phyloP scores from a whole-genome alignment of 2,797 vertebrate genomes.

The Vespertilio murinus region DNA sequence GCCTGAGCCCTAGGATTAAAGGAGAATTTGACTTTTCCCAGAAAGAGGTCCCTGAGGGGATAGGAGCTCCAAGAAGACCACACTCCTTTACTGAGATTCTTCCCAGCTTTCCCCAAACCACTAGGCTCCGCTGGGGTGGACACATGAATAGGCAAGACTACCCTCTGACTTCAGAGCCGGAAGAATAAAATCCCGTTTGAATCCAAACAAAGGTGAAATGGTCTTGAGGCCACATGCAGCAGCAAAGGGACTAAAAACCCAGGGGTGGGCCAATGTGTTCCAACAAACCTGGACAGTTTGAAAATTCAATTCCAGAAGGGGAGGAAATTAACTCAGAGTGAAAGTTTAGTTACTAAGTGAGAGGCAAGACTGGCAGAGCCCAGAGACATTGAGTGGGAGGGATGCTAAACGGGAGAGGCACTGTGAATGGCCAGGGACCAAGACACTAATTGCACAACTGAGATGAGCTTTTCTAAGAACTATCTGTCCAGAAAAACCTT shows the following conservation, averaged over 20 bases:
- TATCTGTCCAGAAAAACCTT: not conserved
- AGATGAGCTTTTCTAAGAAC: not conserved
- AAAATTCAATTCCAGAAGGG: not conserved
- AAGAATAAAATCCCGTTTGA: not conserved
- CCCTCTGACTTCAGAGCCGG: not conserved
- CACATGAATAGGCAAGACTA: not conserved
- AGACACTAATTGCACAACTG: rapidly evolving
- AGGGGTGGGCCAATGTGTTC: not conserved
- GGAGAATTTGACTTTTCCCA: not conserved
- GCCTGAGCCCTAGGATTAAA: not conserved
- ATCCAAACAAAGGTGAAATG: not conserved
- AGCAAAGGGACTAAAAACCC: not conserved
- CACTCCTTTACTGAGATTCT: not conserved
- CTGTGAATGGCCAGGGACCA: not conserved
- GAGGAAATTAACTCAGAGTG: not conserved
- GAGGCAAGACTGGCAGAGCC: not conserved
- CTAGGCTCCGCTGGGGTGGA: not conserved
- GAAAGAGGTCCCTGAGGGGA: not conserved
- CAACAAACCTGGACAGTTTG: not conserved
- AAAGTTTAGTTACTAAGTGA: not conserved
- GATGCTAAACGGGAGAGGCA: rapidly evolving
- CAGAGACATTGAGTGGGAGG: rapidly evolving
- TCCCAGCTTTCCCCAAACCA: not conserved
- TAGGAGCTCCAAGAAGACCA: not conserved
- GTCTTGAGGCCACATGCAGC: not conserved